Conservation (phyloP, 1,140 invertebrate genomes). For the Aphelinus atriplicis region DNA sequence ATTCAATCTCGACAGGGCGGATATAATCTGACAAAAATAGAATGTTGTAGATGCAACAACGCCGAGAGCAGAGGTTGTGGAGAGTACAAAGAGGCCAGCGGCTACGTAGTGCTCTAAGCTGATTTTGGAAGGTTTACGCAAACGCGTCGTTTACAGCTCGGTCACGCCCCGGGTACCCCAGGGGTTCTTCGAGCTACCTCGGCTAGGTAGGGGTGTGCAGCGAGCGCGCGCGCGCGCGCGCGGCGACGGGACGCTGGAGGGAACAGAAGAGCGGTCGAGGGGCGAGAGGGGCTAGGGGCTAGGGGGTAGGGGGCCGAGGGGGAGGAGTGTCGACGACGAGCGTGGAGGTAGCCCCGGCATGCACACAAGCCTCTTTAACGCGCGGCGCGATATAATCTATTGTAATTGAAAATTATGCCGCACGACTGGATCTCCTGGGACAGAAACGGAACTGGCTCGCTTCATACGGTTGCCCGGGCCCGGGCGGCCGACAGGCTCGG, state of each 20-base stretch:
- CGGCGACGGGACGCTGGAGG: slow-evolving; percentile 8
- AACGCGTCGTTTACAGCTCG: slow-evolving; percentile 52
- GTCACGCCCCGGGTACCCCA: slow-evolving; percentile 45
- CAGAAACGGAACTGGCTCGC: slow-evolving; percentile 15
- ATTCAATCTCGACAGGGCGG: no score
- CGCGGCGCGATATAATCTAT: slow-evolving; percentile 51
- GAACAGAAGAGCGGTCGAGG: background rate
- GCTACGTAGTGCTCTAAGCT: slow-evolving; percentile 39
- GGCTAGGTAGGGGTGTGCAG: background rate
- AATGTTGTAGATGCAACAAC: background rate
- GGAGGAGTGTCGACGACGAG: slow-evolving; percentile 8
- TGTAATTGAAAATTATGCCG: slow-evolving; percentile 56
- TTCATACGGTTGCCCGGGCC: background rate
- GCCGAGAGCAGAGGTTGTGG: no score
- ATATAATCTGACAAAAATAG: no score
- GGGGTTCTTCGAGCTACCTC: background rate
- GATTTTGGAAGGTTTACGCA: slow-evolving; percentile 53
- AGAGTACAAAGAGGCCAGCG: no score
- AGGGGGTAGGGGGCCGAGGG: background rate
- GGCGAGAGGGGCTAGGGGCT: background rate
- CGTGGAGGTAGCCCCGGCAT: background rate
- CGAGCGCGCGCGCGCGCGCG: no score
- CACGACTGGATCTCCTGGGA: slow-evolving; percentile 46
- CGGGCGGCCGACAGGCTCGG: background rate
- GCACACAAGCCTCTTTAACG: slow-evolving; percentile 41